These are phyloP conservation scores for Iguana delicatissima DNA, from an alignment of 2,797 vertebrate genomes.

Conservation along the genomic window DNA sequence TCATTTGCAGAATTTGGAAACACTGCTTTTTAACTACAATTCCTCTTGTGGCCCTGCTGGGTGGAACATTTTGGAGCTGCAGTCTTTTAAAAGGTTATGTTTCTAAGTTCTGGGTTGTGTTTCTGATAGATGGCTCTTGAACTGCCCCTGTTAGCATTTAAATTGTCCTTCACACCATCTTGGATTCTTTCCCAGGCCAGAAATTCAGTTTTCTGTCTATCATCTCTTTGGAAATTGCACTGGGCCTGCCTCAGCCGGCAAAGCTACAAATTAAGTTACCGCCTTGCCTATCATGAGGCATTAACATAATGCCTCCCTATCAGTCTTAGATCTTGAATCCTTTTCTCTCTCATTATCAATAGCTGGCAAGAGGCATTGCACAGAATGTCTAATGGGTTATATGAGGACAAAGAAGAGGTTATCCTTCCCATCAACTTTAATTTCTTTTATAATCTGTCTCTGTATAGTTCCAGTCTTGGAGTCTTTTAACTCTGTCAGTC, in stretches of 20 bases:
- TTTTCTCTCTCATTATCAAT: slow-evolving; percentile 34
- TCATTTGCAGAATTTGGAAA: background rate
- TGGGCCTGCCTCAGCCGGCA: slow-evolving; percentile 41
- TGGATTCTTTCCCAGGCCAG: slow-evolving; percentile 57
- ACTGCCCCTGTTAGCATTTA: slow-evolving; percentile 52
- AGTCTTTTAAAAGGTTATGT: background rate
- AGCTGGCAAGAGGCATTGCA: slow-evolving; percentile 28
- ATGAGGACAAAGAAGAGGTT: slow-evolving; percentile 7
- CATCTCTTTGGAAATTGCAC: background rate
- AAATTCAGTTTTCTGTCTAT: slow-evolving; percentile 53
- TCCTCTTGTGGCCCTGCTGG: background rate
- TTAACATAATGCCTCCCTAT: slow-evolving; percentile 37
- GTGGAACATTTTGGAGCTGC: background rate
- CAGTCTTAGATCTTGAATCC: slow-evolving; percentile 15
- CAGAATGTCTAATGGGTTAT: slow-evolving; percentile 1
- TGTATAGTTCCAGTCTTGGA: background rate
- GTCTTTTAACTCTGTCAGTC: slow-evolving; percentile 14
- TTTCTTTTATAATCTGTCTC: slow-evolving; percentile 20
- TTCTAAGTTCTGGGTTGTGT: background rate
- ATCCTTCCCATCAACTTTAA: background rate
- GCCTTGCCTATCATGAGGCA: background rate
- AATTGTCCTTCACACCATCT: slow-evolving; percentile 46
- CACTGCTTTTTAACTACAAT: no score
- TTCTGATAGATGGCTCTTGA: background rate
- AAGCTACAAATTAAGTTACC: slow-evolving; percentile 30